Evolutionary conservation across 2,113 vertebrate species (phyloP).

Genomic region (Notarius lentiginosus): DNA sequence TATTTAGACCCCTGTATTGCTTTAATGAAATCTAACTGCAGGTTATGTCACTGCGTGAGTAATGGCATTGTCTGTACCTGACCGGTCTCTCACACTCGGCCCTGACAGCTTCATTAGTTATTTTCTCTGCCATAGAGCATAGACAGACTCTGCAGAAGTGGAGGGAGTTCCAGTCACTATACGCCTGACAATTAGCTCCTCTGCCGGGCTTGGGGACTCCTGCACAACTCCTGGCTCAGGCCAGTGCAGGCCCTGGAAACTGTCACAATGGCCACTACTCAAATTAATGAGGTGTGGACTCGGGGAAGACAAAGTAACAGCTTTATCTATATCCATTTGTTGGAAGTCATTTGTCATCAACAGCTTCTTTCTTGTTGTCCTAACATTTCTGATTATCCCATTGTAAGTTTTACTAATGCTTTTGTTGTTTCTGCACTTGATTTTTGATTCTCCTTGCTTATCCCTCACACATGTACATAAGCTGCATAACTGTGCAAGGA

Average conservation of each 20-base stretch:
- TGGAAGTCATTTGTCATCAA: background rate
- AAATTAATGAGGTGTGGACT: conserved; percentile 55
- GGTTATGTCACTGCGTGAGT: conserved; percentile 44
- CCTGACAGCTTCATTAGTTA: conserved; percentile 58
- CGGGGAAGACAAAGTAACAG: conserved; percentile 33
- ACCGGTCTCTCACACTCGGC: conserved; percentile 35
- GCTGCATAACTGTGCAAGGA: background rate
- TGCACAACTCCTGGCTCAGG: conserved; percentile 38
- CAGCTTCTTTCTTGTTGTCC: background rate
- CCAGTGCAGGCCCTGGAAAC: conserved; percentile 27
- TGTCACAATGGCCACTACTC: conserved; percentile 43
- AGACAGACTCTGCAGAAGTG: conserved; percentile 25
- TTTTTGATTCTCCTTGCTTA: background rate
- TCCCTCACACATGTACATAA: background rate
- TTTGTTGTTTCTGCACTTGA: background rate
- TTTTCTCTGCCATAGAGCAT: conserved; percentile 22
- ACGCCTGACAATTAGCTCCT: conserved; percentile 52
- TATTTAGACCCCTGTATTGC: conserved; percentile 29
- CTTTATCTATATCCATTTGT: conserved; percentile 11
- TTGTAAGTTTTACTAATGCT: background rate
- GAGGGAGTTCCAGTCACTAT: conserved; percentile 22
- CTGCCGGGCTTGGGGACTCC: conserved; percentile 42
- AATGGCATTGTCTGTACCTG: conserved; percentile 45
- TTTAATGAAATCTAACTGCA: conserved; percentile 52
- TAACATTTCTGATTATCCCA: background rate